phyloP scores from a whole-genome alignment of 2,113 vertebrate species.

The Melanocharis versteri region DNA sequence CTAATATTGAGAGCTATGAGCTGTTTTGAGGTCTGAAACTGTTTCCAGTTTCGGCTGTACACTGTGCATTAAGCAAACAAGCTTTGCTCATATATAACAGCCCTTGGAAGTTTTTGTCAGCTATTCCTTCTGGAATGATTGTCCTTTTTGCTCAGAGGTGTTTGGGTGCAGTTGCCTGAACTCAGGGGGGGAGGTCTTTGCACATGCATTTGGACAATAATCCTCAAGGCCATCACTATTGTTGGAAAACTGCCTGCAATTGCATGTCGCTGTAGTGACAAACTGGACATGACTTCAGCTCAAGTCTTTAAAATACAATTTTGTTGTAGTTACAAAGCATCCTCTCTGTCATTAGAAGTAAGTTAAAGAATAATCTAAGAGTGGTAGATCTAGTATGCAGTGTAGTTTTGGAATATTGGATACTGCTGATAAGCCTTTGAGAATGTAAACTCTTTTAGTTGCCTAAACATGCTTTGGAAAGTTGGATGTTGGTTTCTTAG shows the following conservation, averaged over 20 bases:
- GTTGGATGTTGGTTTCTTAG: not conserved
- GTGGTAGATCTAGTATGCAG: not conserved
- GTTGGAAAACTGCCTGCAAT: not conserved
- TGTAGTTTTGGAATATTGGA: not conserved
- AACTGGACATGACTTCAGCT: not conserved
- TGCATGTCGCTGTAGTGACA: conserved; percentile 5
- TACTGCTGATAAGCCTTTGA: not conserved
- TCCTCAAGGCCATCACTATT: conserved; percentile 6
- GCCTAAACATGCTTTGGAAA: not conserved
- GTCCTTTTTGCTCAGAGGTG: not conserved
- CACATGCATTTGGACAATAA: not conserved
- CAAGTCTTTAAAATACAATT: not conserved
- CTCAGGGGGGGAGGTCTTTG: not conserved
- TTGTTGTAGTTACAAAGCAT: not conserved
- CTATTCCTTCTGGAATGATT: not conserved
- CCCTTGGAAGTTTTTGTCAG: not conserved
- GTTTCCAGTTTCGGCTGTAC: not conserved
- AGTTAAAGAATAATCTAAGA: not conserved
- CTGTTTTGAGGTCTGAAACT: not conserved
- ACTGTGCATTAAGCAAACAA: not conserved
- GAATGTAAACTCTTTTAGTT: not conserved
- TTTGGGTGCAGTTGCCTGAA: not conserved
- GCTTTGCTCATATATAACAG: not conserved
- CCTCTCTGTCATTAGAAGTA: not conserved
- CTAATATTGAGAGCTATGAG: not conserved